phyloP scores from a whole-genome alignment of 2,888 invertebrate species.

The Pegoplata infirma region DNA sequence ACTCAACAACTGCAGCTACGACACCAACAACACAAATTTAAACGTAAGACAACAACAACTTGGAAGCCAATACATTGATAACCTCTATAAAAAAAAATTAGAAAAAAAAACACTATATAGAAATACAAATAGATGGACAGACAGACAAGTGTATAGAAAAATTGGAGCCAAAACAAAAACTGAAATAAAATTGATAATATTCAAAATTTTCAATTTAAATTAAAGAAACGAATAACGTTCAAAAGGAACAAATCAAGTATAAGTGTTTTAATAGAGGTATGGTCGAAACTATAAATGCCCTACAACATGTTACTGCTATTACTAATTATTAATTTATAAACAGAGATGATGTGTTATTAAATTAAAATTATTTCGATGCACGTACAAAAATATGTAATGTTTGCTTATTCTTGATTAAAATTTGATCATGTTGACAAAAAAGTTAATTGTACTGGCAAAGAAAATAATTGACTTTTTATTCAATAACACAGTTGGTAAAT shows the following conservation, averaged over 20 bases:
- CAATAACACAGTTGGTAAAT: too few relatives aligned
- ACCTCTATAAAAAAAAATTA: slow-evolving; percentile 52
- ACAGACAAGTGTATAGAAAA: slow-evolving; percentile 62
- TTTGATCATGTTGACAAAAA: too few relatives aligned
- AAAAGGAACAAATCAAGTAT: slow-evolving; percentile 28
- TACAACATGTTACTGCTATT: too few relatives aligned
- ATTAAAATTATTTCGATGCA: too few relatives aligned
- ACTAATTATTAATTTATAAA: too few relatives aligned
- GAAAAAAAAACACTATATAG: background rate
- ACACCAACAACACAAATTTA: slow-evolving; percentile 36
- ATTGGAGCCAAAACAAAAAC: slow-evolving; percentile 63
- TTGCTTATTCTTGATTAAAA: too few relatives aligned
- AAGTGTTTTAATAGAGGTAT: too few relatives aligned
- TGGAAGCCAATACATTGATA: slow-evolving; percentile 58
- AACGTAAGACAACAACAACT: slow-evolving; percentile 33
- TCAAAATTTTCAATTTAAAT: slow-evolving; percentile 33
- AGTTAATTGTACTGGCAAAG: too few relatives aligned
- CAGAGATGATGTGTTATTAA: too few relatives aligned
- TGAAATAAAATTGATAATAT: slow-evolving; percentile 50
- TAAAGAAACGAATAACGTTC: slow-evolving; percentile 13
- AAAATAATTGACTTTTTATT: too few relatives aligned
- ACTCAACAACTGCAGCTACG: slow-evolving; percentile 22
- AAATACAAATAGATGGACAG: slow-evolving; percentile 11
- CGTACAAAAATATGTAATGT: too few relatives aligned
- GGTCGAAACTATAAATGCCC: too few relatives aligned